Percentiles rank a stretch among this genome's conserved stretches.
phyloP scores from a whole-genome alignment of 2,113 vertebrate genomes.

The Odobenus rosmarus region DNA sequence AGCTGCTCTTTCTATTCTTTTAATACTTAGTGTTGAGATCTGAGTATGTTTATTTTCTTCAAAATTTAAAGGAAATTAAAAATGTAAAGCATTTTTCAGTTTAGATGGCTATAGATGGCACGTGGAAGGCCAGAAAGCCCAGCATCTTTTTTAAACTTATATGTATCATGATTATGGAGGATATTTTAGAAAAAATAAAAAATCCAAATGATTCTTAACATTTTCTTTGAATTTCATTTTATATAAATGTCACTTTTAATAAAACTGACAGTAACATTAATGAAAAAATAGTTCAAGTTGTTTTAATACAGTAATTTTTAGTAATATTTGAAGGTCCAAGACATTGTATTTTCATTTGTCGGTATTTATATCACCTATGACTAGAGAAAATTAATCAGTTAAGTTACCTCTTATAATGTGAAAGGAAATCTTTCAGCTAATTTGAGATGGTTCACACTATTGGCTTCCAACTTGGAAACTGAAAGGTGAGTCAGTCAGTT shows the following conservation, averaged over 20 bases:
- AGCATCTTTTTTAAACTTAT: neutral
- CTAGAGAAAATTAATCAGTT: conserved; percentile 54
- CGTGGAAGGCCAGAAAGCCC: neutral
- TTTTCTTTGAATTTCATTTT: conserved; percentile 44
- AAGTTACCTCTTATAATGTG: conserved; percentile 48
- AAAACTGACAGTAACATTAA: conserved; percentile 4
- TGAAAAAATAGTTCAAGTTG: neutral
- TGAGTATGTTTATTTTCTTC: neutral
- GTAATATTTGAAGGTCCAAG: conserved; percentile 23
- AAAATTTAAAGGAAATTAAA: conserved; percentile 43
- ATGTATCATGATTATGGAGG: neutral
- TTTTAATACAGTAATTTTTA: conserved; percentile 27
- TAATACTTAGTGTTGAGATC: conserved; percentile 2
- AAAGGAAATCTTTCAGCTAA: conserved; percentile 66
- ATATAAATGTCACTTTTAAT: conserved; percentile 5
- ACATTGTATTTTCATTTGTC: conserved; percentile 37
- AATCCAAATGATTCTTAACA: neutral
- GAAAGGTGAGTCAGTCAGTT: conserved; percentile 62
- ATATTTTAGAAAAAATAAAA: conserved; percentile 26
- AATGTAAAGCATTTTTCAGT: neutral
- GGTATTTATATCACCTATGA: neutral
- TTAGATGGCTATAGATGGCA: neutral
- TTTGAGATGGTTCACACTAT: conserved; percentile 54
- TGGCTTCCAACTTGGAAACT: conserved; percentile 48
- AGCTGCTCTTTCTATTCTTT: conserved; percentile 25